Evolutionary conservation across 2,888 invertebrate species (phyloP).

Genomic region (Notodromas monacha): DNA sequence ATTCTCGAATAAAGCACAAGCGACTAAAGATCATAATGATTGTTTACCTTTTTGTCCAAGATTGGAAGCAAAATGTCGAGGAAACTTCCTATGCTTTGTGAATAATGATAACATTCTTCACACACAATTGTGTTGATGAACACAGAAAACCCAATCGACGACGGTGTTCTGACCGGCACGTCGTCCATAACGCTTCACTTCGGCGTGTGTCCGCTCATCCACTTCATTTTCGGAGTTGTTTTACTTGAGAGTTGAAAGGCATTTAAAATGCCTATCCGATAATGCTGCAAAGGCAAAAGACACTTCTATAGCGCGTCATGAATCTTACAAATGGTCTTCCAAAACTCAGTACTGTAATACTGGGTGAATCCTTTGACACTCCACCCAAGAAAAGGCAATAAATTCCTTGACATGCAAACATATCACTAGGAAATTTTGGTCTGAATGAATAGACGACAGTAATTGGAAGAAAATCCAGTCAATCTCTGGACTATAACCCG

Average conservation of each 20-base stretch:
- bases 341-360: too few species aligned
- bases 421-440: too few species aligned
- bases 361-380: too few species aligned
- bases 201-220: slow-evolving; percentile 35
- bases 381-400: too few species aligned
- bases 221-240: slow-evolving; percentile 38
- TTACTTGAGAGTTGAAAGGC: slow-evolving; percentile 36
- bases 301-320: too few species aligned
- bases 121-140: slow-evolving; percentile 63
- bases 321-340: too few species aligned
- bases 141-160: slow-evolving; percentile 64
- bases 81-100: slow-evolving; percentile 64
- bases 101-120: slow-evolving; percentile 53
- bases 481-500: too few species aligned
- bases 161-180: slow-evolving; percentile 31
- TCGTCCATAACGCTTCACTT: slow-evolving; percentile 47
- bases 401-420: too few species aligned
- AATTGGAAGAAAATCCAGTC: too few species aligned
- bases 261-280: slow-evolving; percentile 43
- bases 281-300: slow-evolving; percentile 24
- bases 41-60: slow-evolving; percentile 17
- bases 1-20: too few species aligned
- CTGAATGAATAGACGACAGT: too few species aligned
- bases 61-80: slow-evolving; percentile 78
- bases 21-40: too few species aligned